Conservation (phyloP, 2,888 invertebrate genomes). For the Drosophila parthenogenetica region DNA sequence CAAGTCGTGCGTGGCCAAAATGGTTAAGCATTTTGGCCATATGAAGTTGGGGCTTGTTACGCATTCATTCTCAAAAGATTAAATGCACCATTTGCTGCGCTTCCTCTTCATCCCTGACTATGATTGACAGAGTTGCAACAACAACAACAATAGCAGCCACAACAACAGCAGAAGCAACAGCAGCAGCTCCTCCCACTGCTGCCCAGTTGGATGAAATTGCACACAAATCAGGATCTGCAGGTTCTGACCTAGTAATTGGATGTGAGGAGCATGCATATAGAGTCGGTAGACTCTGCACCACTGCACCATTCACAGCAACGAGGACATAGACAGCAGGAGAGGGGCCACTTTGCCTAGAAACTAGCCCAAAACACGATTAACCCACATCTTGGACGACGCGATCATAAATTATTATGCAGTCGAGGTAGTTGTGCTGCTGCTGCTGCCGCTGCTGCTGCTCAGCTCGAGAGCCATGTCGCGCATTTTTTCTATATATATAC, state of each 20-base stretch:
- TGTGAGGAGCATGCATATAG: slow-evolving; percentile 61
- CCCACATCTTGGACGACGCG: slow-evolving; percentile 85
- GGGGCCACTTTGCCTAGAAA: slow-evolving; percentile 53
- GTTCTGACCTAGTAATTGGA: slow-evolving; percentile 81
- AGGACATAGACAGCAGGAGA: slow-evolving; percentile 3
- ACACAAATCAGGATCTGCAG: slow-evolving; percentile 76
- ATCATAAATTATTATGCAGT: slow-evolving; percentile 85
- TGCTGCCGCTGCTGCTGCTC: slow-evolving; percentile 31
- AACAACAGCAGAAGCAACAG: neutral
- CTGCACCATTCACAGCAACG: slow-evolving; percentile 24
- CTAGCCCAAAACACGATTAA: slow-evolving; percentile 85
- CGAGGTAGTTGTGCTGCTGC: slow-evolving; percentile 46
- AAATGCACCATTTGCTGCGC: slow-evolving; percentile 46
- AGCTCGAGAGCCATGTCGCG: slow-evolving; percentile 57
- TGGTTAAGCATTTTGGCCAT: slow-evolving; percentile 40
- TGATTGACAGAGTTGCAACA: slow-evolving; percentile 49
- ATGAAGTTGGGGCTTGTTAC: slow-evolving; percentile 25
- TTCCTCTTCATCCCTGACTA: slow-evolving; percentile 4
- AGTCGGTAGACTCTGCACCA: slow-evolving; percentile 34
- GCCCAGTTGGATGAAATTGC: slow-evolving; percentile 64
- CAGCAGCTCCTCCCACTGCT: slow-evolving; percentile 36
- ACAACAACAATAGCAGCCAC: neutral
- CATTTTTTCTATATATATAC: slow-evolving; percentile 24
- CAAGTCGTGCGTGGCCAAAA: slow-evolving; percentile 65
- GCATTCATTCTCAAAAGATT: slow-evolving; percentile 45